Conservation (phyloP, 2,797 vertebrate species). For the Sebastolobus alascanus region DNA sequence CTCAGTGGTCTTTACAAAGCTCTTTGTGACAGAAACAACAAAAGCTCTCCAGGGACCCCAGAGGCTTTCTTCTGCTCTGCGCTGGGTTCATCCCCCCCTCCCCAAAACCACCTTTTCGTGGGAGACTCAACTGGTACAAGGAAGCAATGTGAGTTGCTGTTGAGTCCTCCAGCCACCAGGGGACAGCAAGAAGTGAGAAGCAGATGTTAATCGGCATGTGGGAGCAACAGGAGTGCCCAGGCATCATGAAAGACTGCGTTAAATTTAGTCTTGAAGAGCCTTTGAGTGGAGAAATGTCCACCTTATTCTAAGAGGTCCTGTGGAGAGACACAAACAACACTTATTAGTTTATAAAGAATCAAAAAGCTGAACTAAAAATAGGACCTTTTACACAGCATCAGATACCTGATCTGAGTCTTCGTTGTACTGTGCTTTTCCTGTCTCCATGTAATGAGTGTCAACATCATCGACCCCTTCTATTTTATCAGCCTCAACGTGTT, state of each 20-base stretch:
- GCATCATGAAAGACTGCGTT: conserved; percentile 45
- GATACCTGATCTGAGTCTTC: conserved; percentile 96
- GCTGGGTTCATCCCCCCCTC: conserved; percentile 27
- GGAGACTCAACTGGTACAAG: conserved; percentile 42
- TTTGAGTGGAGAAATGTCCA: conserved; percentile 17
- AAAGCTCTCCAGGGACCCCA: conserved; percentile 59
- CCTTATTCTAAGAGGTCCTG: conserved; percentile 86
- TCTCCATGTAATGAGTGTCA: conserved; percentile 78
- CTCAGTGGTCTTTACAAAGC: conserved; percentile 54
- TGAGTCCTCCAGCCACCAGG: conserved; percentile 61
- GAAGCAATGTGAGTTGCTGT: conserved; percentile 47
- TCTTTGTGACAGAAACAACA: conserved; percentile 61
- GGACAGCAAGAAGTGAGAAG: conserved; percentile 59
- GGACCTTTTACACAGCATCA: background rate
- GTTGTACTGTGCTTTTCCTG: conserved; percentile 86
- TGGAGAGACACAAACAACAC: conserved; percentile 43
- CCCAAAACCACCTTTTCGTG: conserved; percentile 31
- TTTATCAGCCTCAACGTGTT: conserved; percentile 89
- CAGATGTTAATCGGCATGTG: conserved; percentile 68
- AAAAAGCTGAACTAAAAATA: background rate
- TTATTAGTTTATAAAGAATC: background rate
- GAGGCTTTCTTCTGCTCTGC: conserved; percentile 41
- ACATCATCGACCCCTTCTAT: conserved; percentile 89
- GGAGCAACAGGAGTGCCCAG: conserved; percentile 55
- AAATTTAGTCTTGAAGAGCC: conserved; percentile 49